Evolutionary conservation across 1,140 invertebrate species (phyloP).

Genomic region (Sitodiplosis mosellana): DNA sequence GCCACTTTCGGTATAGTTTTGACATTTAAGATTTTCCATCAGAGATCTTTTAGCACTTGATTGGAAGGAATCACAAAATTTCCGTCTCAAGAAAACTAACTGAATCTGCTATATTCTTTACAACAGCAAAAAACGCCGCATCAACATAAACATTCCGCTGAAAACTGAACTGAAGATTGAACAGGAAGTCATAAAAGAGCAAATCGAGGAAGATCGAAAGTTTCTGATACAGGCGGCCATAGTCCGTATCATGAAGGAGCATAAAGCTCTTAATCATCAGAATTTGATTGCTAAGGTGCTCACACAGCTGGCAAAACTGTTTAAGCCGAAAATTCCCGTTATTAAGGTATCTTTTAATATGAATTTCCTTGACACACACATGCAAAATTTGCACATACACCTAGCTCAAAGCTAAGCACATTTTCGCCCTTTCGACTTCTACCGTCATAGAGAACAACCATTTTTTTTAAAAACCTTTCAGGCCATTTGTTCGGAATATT

Average conservation of each 20-base stretch:
- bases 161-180: slow-evolving; percentile 94
- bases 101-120: slow-evolving; percentile 7
- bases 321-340: slow-evolving; percentile 93
- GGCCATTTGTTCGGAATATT: too few species aligned
- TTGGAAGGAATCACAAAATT: too few species aligned
- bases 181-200: slow-evolving; percentile 92
- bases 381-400: too few species aligned
- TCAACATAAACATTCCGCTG: slow-evolving; percentile 97
- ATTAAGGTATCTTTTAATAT: slow-evolving; percentile 74
- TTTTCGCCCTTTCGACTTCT: too few species aligned
- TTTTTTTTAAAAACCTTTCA: too few species aligned
- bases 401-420: too few species aligned
- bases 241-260: slow-evolving; percentile 98
- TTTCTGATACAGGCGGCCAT: slow-evolving; percentile 94
- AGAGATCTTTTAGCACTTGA: too few species aligned
- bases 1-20: too few species aligned
- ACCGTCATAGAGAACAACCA: too few species aligned
- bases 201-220: slow-evolving; percentile 97
- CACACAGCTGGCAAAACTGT: slow-evolving; percentile 82
- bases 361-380: too few species aligned
- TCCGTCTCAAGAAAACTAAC: neutral
- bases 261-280: slow-evolving; percentile 89
- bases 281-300: slow-evolving; percentile 91
- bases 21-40: too few species aligned
- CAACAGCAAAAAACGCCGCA: slow-evolving; percentile 84